Conservation (phyloP, 2,888 invertebrate species). For the Drosophila subsilvestris region DNA sequence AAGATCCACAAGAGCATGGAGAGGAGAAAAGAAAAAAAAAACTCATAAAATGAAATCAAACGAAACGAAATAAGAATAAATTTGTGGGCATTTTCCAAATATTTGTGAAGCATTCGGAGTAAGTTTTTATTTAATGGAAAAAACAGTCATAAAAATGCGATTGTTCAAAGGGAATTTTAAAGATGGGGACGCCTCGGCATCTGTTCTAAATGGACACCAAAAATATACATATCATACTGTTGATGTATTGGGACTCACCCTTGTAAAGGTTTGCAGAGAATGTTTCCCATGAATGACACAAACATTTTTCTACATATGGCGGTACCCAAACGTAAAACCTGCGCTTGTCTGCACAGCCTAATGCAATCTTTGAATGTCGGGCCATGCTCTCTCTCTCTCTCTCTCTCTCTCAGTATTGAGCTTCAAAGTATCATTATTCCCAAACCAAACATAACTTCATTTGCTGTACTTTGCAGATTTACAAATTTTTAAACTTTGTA, state of each 20-base stretch:
- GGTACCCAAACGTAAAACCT: no score
- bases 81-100: conserved; percentile 81
- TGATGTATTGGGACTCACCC: background rate
- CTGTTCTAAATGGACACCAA: background rate
- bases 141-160: no score
- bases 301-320: no score
- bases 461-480: no score
- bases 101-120: conserved; percentile 76
- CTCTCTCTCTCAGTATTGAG: no score
- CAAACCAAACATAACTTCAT: no score
- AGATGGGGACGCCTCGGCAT: background rate
- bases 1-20: conserved; percentile 7
- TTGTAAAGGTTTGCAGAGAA: background rate
- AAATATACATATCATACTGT: background rate
- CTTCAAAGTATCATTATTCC: no score
- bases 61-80: conserved; percentile 62
- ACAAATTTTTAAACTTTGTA: background rate
- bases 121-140: conserved; percentile 39
- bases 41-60: conserved; percentile 43
- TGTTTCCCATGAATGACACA: no score
- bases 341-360: no score
- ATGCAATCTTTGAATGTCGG: no score
- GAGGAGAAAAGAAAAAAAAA: conserved; percentile 18
- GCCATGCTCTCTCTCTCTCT: no score
- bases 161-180: background rate